Conservation (phyloP, 2,888 invertebrate species). For the Watsonalla cultraria region DNA sequence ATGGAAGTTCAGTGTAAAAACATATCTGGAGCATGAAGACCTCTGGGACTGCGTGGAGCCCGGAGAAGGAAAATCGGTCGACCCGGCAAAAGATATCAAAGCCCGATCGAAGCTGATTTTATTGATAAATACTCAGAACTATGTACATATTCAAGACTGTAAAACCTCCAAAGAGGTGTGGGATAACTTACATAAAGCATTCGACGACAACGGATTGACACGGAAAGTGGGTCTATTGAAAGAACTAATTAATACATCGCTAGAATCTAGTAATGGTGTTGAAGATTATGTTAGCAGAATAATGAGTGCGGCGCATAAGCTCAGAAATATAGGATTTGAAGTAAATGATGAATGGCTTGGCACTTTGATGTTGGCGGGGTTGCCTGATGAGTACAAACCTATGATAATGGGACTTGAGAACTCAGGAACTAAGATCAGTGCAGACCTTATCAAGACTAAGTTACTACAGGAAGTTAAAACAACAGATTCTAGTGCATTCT, state of each 20-base stretch:
- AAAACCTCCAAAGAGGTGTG: too few species aligned
- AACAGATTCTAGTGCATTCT: too few species aligned
- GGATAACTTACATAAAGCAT: slow-evolving; percentile 8
- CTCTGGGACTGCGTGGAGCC: not conserved
- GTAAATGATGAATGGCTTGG: too few species aligned
- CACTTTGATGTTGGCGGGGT: too few species aligned
- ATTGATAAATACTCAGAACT: slow-evolving; percentile 11
- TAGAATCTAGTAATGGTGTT: slow-evolving; percentile 8
- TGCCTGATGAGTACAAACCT: too few species aligned
- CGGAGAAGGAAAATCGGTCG: not conserved
- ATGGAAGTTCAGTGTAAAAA: not conserved
- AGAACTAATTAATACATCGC: slow-evolving; percentile 6
- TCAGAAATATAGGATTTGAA: too few species aligned
- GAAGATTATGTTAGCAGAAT: slow-evolving; percentile 16
- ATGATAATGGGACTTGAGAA: slow-evolving; percentile 16
- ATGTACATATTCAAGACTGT: slow-evolving; percentile 15
- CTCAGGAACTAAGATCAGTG: slow-evolving; percentile 12
- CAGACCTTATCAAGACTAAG: slow-evolving; percentile 15
- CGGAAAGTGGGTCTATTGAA: slow-evolving; percentile 12
- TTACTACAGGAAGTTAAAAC: slow-evolving; percentile 7
- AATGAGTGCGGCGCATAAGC: too few species aligned
- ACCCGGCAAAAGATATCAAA: not conserved
- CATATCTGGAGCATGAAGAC: not conserved
- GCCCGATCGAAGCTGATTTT: slow-evolving; percentile 12
- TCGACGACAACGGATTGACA: slow-evolving; percentile 12